Evolutionary conservation across 2,797 vertebrate genomes (phyloP), one percentile per base, ranked within the genome.

Genomic region (Glossophaga mutica): DNA sequence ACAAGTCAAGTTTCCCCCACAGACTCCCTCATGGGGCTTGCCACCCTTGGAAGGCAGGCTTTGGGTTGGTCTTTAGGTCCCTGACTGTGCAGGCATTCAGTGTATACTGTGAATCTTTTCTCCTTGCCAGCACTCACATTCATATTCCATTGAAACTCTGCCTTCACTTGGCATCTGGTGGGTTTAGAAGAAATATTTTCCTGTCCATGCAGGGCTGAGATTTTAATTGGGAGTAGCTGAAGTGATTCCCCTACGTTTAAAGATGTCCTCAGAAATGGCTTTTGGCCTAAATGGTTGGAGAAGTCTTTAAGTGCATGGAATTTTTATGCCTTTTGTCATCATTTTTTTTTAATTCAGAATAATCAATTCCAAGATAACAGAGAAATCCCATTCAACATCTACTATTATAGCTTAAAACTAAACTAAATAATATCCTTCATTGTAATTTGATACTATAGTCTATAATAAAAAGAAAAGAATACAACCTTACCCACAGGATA

Each of bases 371-470:
- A 83, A 94, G 29, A 70, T 21, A 91, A 29, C 10, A 62, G 50
- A 96, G 88, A 96, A 93, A 24, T 46, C 21, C 9, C 26, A 59
- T 78, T 83, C 34, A 87, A 21, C 9, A 67, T 71, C 39, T 73
- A 15, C 86, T 71, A 74, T 84, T 44, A 19, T 52, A 87, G 32
- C 39, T 84, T 55, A 89, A 95, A 94, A 71, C 26, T 39, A 78
- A 82, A 89, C n/a, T 91, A 91, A 83, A 85, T 46, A 34, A 34
- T 79, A 90, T 6, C 21, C 32, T 94, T 85, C 24, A 79, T 93
- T 73, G 62, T 71, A 92, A 62, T 55, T 71, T 83, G 65, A 84
- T 62, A 21, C 32, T 50, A 16, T 4, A 24, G n/a, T 70, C 65
- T 87, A 76, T 14, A 57, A 15, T 77, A 90, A 90, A 86, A 15